Conservation (phyloP, 2,113 vertebrate species). For the Sclerurus mexicanus region DNA sequence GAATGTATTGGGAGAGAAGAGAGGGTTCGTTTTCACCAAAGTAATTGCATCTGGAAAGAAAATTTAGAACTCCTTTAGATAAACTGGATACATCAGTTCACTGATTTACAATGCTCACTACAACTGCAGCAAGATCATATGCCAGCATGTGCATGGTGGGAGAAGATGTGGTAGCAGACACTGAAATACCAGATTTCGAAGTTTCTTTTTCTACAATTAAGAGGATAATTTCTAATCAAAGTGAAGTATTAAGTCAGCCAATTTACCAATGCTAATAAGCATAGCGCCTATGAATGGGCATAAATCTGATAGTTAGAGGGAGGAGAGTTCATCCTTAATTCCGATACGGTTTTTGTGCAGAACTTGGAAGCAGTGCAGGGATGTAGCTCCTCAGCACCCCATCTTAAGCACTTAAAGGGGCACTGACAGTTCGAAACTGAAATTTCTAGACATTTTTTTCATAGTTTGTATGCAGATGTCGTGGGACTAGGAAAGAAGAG, state of each 20-base stretch:
- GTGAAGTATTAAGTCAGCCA: slow-evolving; percentile 62
- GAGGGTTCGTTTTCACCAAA: slow-evolving; percentile 70
- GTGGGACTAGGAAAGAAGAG: neutral
- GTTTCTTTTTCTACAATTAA: slow-evolving; percentile 13
- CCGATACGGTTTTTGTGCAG: slow-evolving; percentile 16
- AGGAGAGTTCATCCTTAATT: slow-evolving; percentile 34
- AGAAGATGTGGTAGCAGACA: slow-evolving; percentile 37
- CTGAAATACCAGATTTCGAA: neutral
- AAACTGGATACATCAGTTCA: slow-evolving; percentile 57
- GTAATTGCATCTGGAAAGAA: slow-evolving; percentile 68
- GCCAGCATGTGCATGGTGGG: neutral
- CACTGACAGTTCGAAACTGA: neutral
- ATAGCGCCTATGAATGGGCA: slow-evolving; percentile 36
- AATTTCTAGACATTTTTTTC: neutral
- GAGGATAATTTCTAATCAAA: slow-evolving; percentile 64
- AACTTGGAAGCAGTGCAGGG: neutral
- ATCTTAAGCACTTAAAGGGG: slow-evolving; percentile 13
- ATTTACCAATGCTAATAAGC: slow-evolving; percentile 35
- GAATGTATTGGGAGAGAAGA: slow-evolving; percentile 66
- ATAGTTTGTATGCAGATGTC: neutral
- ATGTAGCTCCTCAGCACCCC: neutral
- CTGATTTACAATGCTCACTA: slow-evolving; percentile 51
- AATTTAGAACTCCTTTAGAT: slow-evolving; percentile 55
- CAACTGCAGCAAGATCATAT: slow-evolving; percentile 53
- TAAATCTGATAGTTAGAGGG: slow-evolving; percentile 54